Evolutionary conservation across 2,797 vertebrate genomes (phyloP), one percentile per base, ranked within the genome.

Genomic region (Phrynocephalus guinanensis): DNA sequence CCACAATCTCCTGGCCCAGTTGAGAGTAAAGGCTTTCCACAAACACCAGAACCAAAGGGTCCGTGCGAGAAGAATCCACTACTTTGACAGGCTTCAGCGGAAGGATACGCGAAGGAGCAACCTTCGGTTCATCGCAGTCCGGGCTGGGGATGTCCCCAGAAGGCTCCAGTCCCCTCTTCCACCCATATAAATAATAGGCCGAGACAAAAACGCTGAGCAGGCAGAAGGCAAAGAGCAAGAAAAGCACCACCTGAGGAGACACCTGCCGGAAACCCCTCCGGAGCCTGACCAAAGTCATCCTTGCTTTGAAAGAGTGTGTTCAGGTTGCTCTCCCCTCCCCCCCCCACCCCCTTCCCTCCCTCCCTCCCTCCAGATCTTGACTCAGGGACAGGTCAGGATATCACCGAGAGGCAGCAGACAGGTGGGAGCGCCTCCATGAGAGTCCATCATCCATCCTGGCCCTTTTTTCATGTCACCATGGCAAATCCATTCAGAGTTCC

Each of bases 11-110:
- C 96, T 99, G 99, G 83, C 99, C 99, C 94, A 99, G 96, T 94
- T 99, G 99, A 0, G 99, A 99, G 96, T 99, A 99, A 87, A 99
- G 98, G 95, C 99, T 99, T 96, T 99, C 99, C 94, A 99, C 99
- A 1, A 99, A 99, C 91, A 99, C 98, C 95, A 99, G 96, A 87
- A 99, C 99, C 95, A 99, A 97, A 0, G 98, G 98, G 93, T 99
- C 98, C 0, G 98, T 99, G 92, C 98, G 98, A 78, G 98, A 97
- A 52, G 97, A 97, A 79, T 97, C 92, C 0, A 92, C 96, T 0
- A 92, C 94, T 91, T 95, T 96, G 28, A 96, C 78, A 5, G 96
- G 90, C 88, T 98, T 98, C 91, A 98, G 82, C 0, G 98, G 98
- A 76, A 99, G 95, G 82, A 98, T 92, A 28, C 98, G 97, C 10